A percentile compares a stretch with the other conserved stretches of the same genome.
phyloP scores from a whole-genome alignment of 2,888 invertebrate genomes.

The Hyles lineata region DNA sequence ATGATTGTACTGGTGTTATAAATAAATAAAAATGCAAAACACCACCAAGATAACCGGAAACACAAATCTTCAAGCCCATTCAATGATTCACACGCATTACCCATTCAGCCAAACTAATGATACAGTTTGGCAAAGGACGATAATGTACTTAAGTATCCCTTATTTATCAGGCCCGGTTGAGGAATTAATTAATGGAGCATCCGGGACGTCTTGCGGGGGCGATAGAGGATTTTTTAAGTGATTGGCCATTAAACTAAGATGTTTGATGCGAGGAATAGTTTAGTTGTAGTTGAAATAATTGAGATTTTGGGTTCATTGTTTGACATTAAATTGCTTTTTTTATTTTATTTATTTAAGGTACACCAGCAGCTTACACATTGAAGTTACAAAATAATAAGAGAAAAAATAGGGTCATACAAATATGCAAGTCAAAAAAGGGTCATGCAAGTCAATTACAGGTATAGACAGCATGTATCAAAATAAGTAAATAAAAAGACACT shows the following conservation, averaged over 20 bases:
- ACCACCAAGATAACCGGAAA: background rate
- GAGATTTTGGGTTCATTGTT: background rate
- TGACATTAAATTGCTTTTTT: too few species aligned
- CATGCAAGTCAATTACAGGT: too few species aligned
- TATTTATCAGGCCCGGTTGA: conserved; percentile 65
- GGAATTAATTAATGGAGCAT: conserved; percentile 70
- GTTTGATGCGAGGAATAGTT: background rate
- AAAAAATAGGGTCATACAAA: too few species aligned
- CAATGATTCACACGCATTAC: conserved; percentile 23
- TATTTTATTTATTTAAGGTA: too few species aligned
- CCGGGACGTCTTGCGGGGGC: conserved; percentile 35
- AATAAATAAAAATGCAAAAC: background rate
- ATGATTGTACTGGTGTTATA: too few species aligned
- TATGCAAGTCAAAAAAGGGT: too few species aligned
- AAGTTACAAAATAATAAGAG: too few species aligned
- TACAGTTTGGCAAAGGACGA: conserved; percentile 28
- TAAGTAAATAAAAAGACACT: too few species aligned
- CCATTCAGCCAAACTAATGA: conserved; percentile 19
- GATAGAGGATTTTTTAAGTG: conserved; percentile 18
- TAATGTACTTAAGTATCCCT: conserved; percentile 42
- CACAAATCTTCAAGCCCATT: conserved; percentile 13
- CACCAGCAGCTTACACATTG: too few species aligned
- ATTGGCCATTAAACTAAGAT: conserved; percentile 3
- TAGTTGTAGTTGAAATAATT: background rate
- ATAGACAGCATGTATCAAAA: too few species aligned